Evolutionary conservation across 2,797 vertebrate species (phyloP), one percentile per base, ranked within the genome.

Genomic region (Gallinago solitaria): DNA sequence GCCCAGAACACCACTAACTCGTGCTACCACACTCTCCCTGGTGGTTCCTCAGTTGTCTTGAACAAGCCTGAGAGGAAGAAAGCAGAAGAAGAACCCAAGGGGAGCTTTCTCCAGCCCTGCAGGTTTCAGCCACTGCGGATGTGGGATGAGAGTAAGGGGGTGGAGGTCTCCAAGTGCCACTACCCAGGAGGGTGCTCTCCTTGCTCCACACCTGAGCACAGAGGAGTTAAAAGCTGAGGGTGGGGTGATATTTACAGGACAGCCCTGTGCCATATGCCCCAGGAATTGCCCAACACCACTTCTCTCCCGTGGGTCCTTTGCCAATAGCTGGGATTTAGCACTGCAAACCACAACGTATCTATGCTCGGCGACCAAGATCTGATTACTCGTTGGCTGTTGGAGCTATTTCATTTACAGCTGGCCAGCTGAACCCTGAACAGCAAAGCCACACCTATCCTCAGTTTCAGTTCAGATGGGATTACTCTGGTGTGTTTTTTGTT

Each of bases 221-320:
- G 21, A 45, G 27, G 13, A 82, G 48, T 48, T 74, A 59, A 76
- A 61, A 77, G 35, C 68, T 59, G 2, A 0, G 63, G 48, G 30
- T 67, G 43, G 35, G 32, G 45, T 8, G 20, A 4, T 24, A 16
- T 25, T 45, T 48, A 53, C 50, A 75, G 0, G 0, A 37, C 24
- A 33, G 33, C 4, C n/a, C n/a, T n/a, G 77, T 45, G 60, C 45
- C 6, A 0, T 23, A 2, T 0, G 11, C 3, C 21, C 35, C 8
- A 43, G 48, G 56, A 60, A 12, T 11, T 48, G 54, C n/a, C 43
- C 56, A 16, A n/a, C 1, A 8, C 1, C 1, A 30, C 60, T 63
- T 60, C 53, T 25, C 37, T 57, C 9, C 77, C 21, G 8, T 2
- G 16, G 16, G 18, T 56, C 77, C 33, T 85, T 82, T 75, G 60